Percentiles rank a stretch among this genome's conserved stretches.
Conservation (phyloP, 1,140 invertebrate genomes). For the Homarus americanus region DNA sequence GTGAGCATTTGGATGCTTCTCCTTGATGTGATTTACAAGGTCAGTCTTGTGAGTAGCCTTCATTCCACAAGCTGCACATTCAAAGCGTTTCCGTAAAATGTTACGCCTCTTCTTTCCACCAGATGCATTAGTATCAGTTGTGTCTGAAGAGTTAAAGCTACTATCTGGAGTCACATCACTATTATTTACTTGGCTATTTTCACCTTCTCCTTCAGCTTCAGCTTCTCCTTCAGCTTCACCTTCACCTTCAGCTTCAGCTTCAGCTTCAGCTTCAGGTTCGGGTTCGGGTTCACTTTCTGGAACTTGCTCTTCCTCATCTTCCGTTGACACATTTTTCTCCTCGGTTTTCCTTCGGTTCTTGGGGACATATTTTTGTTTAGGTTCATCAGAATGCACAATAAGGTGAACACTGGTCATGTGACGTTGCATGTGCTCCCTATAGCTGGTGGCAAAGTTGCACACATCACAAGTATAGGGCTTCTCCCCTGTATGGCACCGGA, state of each 20-base stretch:
- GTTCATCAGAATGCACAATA: conserved; percentile 73
- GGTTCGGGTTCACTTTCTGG: background rate
- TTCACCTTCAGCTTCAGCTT: background rate
- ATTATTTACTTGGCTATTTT: background rate
- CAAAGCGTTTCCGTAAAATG: conserved; percentile 71
- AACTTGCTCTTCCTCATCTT: conserved; percentile 12
- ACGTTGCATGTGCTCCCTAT: conserved; percentile 73
- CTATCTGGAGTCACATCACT: background rate
- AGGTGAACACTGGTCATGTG: conserved; percentile 74
- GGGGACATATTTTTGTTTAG: conserved; percentile 70
- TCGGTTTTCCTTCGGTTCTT: conserved; percentile 69
- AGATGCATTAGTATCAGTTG: conserved; percentile 5
- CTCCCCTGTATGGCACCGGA: conserved; percentile 72
- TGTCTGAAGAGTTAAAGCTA: background rate
- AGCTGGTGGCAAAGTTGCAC: conserved; percentile 72
- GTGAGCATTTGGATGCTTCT: conserved; percentile 73
- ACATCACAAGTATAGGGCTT: conserved; percentile 73
- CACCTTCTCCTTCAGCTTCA: background rate
- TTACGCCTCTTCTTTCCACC: conserved; percentile 67
- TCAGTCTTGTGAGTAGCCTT: conserved; percentile 73
- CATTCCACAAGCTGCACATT: conserved; percentile 74
- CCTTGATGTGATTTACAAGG: conserved; percentile 71
- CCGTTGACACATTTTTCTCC: conserved; percentile 50
- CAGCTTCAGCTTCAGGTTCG: conserved; percentile 1
- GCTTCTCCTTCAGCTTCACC: background rate